Evolutionary conservation across 2,113 vertebrate genomes (phyloP), one percentile per base, ranked within the genome.

Genomic region (Acinonyx jubatus): DNA sequence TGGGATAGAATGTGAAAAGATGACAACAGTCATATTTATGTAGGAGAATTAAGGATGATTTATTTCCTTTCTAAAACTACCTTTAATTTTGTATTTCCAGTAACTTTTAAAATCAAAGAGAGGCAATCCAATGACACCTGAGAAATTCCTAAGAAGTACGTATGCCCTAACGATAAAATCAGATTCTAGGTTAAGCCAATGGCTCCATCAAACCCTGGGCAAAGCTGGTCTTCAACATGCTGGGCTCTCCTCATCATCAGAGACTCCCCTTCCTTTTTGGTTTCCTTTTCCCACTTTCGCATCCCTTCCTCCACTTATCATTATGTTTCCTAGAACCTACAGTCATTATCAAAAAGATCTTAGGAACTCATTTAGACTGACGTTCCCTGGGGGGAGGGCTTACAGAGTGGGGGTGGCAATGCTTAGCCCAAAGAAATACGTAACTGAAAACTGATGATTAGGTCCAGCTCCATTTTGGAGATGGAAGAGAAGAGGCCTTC

Each of bases 1-100:
- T 38, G 57, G 41, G 92, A 78, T 31, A 41, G n/a, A 89, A 69
- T 7, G 25, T 55, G 52, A 83, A 95, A 79, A 48, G 29, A 41
- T 78, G 15, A 94, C 74, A 96, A 94, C 6, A 80, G 45, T 36
- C 48, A 68, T 73, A 45, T 91, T 90, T 92, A 50, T 7, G 33
- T 41, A 81, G 10, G 23, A 7, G 7, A 89, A 85, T 85, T 52
- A 80, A 89, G 27, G 23, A 16, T 74, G 10, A 73, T 57, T 80
- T 88, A 31, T 96, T 78, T 69, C 13, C 71, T 50, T 91, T 96
- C n/a, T 74, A 85, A 80, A 71, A 45, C 41, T 65, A 23, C 19
- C 5, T 86, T 95, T 74, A 80, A 57, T 66, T 95, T 97, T 89
- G 29, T 71, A 33, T 71, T 66, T 86, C 73, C 14, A 97, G 50